These are phyloP conservation scores for Tethya wilhelma DNA, from an alignment of 37 sponge, comb jelly and placozoan species.

Conservation along the genomic window DNA sequence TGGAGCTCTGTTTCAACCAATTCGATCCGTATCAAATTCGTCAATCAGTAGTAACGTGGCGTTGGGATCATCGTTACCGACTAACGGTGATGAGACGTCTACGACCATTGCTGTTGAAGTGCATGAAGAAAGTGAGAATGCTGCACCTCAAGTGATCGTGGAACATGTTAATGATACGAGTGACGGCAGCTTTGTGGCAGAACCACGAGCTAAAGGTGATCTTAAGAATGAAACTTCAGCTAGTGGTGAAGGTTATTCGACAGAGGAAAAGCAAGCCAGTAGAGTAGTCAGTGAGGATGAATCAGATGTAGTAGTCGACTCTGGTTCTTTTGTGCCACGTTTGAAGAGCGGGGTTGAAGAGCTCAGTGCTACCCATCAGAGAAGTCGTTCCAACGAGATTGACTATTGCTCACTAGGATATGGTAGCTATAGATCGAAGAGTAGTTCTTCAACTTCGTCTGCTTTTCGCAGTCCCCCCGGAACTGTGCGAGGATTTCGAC, in stretches of 20 bases:
- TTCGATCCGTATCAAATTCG: neutral
- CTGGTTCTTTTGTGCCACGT: too few relatives aligned
- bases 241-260: too few relatives aligned
- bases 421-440: neutral
- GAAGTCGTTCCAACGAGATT: conserved; percentile 52
- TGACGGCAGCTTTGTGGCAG: too few relatives aligned
- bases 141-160: neutral
- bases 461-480: conserved; percentile 35
- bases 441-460: too few relatives aligned
- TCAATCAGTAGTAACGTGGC: neutral
- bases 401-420: conserved; percentile 21
- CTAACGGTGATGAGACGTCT: neutral
- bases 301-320: too few relatives aligned
- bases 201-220: too few relatives aligned
- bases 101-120: neutral
- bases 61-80: too few relatives aligned
- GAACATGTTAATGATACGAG: too few relatives aligned
- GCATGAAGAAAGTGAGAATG: neutral
- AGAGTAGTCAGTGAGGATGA: too few relatives aligned
- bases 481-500: neutral
- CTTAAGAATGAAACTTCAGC: too few relatives aligned
- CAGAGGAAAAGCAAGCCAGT: too few relatives aligned
- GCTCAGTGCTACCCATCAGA: conserved; percentile 12
- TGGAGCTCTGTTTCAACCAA: conserved; percentile 12
- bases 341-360: too few relatives aligned